Base-by-base conservation (phyloP, 2,797 vertebrate genomes). In the Mastacembelus armatus region DNA sequence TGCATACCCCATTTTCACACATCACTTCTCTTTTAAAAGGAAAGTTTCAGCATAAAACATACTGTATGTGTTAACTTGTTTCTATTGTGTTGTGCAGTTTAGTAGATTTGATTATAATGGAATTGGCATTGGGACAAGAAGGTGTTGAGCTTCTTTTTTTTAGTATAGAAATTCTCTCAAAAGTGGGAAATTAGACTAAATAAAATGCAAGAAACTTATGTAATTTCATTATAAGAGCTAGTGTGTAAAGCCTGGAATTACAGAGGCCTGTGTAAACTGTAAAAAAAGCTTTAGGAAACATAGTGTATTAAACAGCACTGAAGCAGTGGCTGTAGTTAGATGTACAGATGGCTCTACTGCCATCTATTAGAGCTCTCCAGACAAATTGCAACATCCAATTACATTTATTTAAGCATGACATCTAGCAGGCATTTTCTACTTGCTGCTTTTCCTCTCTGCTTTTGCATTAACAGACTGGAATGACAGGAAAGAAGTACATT, bases 331-430 rank as follows among this genome's bases (percentile, higher is more conserved):
- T 73, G 44, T 56, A 36, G 59, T 61, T 49, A 35, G 63, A 64
- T 72, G 47, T 74, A 56, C 65, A 80, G 66, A 71, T 63, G 67
- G 52, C 47, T 77, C 32, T 7, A 19, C 51, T 71, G 36, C 30
- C 51, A n/a, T 74, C 54, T 71, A 65, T 80, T 71, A 64, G 54
- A 26, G 70, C 73, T 78, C 78, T 74, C 59, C 66, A 67, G 74
- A 83, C 63, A 63, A 71, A 85, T 76, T 56, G 3, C 71, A 62
- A 35, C 62, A 59, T 71, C 68, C 74, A 73, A 71, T 82, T 79
- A 82, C 63, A 83, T 83, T 80, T 65, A 74, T 80, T 56, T 81
- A 54, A 70, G 57, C 73, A 51, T 75, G 74, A 80, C 81, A 75
- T 72, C 65, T 71, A 81, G 66, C 69, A 83, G 71, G 57, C 74